Percentiles rank a stretch among this genome's conserved stretches.
phyloP scores from a whole-genome alignment of 2,888 invertebrate genomes.

The Ormyrus labotus region DNA sequence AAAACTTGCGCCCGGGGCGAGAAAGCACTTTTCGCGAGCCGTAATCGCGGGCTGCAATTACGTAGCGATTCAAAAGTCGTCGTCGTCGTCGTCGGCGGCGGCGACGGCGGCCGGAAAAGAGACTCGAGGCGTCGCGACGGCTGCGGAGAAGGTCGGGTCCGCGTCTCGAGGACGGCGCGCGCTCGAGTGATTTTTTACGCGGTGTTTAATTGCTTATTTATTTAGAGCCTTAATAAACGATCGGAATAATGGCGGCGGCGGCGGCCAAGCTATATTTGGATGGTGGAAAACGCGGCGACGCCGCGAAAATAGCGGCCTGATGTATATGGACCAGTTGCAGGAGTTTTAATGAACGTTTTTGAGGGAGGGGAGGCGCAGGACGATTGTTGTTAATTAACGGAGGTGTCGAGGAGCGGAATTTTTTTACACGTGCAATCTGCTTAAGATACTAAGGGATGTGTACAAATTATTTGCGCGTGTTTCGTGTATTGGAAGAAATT shows the following conservation, averaged over 20 bases:
- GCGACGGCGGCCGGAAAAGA: too few species aligned
- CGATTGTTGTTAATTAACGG: too few species aligned
- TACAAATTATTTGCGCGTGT: too few species aligned
- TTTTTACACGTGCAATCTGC: too few species aligned
- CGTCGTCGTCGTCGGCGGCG: neutral
- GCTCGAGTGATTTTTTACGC: constrained; percentile 24
- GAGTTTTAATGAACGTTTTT: too few species aligned
- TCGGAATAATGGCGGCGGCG: too few species aligned
- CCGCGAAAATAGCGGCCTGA: neutral
- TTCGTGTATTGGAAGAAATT: too few species aligned
- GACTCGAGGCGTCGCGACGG: too few species aligned
- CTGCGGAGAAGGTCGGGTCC: constrained; percentile 31
- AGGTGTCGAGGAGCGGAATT: too few species aligned
- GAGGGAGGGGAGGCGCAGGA: too few species aligned
- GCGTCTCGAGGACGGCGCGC: constrained; percentile 37
- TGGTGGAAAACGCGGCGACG: neutral
- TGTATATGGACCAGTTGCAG: neutral
- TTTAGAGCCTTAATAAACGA: neutral
- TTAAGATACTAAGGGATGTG: too few species aligned
- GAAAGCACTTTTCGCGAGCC: constrained; percentile 26
- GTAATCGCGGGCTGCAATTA: constrained; percentile 51
- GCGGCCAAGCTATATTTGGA: too few species aligned
- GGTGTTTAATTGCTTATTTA: constrained; percentile 31
- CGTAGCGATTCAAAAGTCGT: constrained; percentile 1
- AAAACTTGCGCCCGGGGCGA: constrained; percentile 18